Conservation (phyloP, 2,888 invertebrate genomes). For the Thecocarcelia acutangulata region DNA sequence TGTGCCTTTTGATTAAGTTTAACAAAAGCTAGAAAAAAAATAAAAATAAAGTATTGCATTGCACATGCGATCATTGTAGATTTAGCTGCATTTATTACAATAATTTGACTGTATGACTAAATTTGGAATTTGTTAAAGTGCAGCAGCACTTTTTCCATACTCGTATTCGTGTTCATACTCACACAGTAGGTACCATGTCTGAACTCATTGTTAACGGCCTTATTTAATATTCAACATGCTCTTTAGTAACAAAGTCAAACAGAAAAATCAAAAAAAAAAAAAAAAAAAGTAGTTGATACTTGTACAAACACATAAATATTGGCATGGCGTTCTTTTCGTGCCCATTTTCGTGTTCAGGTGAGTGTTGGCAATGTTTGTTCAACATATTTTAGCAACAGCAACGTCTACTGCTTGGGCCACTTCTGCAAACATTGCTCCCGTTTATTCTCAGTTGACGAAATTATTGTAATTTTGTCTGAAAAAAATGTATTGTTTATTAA, state of each 20-base stretch:
- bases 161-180: slow-evolving; percentile 7
- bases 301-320: slow-evolving; percentile 8
- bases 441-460: slow-evolving; percentile 1
- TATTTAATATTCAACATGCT: slow-evolving; percentile 64
- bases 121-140: slow-evolving; percentile 22
- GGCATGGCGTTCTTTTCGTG: slow-evolving; percentile 34
- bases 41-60: slow-evolving; percentile 42
- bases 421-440: slow-evolving; percentile 21
- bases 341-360: slow-evolving; percentile 28
- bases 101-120: slow-evolving; percentile 66
- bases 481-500: slow-evolving; percentile 32
- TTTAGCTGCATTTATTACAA: slow-evolving; percentile 63
- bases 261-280: slow-evolving; percentile 3
- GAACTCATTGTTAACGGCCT: slow-evolving; percentile 48
- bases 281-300: slow-evolving; percentile 23
- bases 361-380: slow-evolving; percentile 40
- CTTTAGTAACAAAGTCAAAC: not conserved
- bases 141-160: slow-evolving; percentile 2
- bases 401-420: slow-evolving; percentile 2
- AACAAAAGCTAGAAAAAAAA: not conserved
- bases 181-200: slow-evolving; percentile 14
- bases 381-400: slow-evolving; percentile 2
- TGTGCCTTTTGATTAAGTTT: not conserved
- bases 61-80: slow-evolving; percentile 62
- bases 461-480: slow-evolving; percentile 49